A percentile compares a stretch with the other conserved stretches of the same genome.
phyloP scores from a whole-genome alignment of 2,797 vertebrate genomes.

The Artibeus lituratus region DNA sequence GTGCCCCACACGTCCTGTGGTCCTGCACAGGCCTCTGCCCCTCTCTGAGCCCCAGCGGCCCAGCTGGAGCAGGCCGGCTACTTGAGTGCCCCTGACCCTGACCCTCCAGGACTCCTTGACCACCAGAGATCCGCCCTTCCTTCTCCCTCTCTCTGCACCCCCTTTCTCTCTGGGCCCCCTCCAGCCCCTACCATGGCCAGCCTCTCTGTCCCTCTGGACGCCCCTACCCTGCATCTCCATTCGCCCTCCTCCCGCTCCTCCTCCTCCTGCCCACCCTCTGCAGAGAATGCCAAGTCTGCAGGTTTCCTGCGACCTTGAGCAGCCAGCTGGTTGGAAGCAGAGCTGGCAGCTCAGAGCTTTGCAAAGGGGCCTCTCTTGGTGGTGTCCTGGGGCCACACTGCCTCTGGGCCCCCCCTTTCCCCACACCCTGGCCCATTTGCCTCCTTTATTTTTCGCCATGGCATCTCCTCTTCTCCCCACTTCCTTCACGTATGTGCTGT shows the following conservation, averaged over 20 bases:
- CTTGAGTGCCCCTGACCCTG: not conserved
- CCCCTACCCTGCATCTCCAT: not conserved
- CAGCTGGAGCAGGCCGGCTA: not conserved
- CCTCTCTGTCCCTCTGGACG: not conserved
- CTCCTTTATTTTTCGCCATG: not conserved
- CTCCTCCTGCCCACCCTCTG: constrained; percentile 44
- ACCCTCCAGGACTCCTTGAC: not conserved
- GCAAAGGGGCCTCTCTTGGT: not conserved
- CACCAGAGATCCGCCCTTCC: not conserved
- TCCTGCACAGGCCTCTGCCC: not conserved
- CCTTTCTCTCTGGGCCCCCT: not conserved
- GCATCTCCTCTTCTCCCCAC: not conserved
- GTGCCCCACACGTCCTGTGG: not conserved
- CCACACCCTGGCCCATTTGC: rapidly evolving
- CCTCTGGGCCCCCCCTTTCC: not conserved
- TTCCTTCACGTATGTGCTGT: not conserved
- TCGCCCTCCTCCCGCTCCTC: not conserved
- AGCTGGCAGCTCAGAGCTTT: not conserved
- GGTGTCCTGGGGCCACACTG: not conserved
- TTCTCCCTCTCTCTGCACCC: not conserved
- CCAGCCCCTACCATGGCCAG: rapidly evolving
- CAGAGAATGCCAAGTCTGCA: constrained; percentile 76
- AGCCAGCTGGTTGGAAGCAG: constrained; percentile 50
- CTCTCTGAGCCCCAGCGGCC: not conserved
- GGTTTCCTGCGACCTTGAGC: constrained; percentile 80